These are phyloP conservation scores for Columba guinea DNA, from an alignment of 2,797 vertebrate species.

Conservation along the genomic window DNA sequence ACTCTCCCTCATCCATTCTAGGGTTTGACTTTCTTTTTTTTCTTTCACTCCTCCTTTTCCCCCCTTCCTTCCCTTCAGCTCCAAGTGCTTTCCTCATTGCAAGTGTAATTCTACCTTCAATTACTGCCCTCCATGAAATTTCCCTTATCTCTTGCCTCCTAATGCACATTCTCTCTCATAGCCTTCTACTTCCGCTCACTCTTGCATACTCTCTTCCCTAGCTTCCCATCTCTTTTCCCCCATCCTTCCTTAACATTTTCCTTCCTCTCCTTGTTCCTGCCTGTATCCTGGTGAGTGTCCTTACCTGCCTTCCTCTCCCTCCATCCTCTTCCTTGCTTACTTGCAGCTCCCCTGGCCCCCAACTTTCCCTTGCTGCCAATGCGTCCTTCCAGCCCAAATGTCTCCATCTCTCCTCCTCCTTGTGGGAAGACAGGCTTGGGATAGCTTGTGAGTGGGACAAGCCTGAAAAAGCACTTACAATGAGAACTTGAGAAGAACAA, in stretches of 20 bases:
- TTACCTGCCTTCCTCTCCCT: background rate
- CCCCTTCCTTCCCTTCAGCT: background rate
- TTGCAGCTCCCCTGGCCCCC: background rate
- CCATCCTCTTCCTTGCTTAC: background rate
- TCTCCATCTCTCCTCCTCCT: background rate
- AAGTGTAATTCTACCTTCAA: background rate
- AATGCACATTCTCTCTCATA: background rate
- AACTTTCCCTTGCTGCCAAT: background rate
- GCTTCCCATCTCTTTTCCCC: background rate
- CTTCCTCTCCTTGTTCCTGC: background rate
- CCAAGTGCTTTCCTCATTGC: background rate
- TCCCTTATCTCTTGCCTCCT: background rate
- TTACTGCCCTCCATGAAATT: background rate
- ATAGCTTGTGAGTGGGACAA: background rate
- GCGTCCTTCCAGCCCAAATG: background rate
- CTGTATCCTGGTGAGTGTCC: background rate
- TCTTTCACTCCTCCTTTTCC: background rate
- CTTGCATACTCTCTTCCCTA: rapidly evolving
- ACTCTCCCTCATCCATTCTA: background rate
- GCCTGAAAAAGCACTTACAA: background rate
- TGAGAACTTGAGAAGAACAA: background rate
- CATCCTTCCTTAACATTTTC: background rate
- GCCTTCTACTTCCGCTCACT: background rate
- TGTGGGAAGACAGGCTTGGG: background rate
- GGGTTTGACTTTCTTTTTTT: background rate